These are phyloP conservation scores for Coenonympha arcania DNA, from an alignment of 2,888 invertebrate genomes.

Conservation along the genomic window DNA sequence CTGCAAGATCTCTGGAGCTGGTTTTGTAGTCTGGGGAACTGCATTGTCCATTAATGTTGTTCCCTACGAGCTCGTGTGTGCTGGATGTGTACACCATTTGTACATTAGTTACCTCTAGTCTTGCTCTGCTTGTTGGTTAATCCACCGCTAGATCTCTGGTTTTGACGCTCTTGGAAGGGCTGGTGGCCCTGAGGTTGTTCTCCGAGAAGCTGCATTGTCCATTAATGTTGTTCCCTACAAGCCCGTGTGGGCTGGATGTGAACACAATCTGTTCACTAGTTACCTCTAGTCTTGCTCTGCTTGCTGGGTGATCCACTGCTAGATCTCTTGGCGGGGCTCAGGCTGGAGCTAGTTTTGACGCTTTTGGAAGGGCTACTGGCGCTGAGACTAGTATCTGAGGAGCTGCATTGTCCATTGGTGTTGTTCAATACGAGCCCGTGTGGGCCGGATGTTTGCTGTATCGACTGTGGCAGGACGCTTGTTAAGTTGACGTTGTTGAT, in stretches of 20 bases:
- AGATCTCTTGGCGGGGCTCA: slow-evolving; percentile 87
- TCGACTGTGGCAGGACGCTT: slow-evolving; percentile 46
- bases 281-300: slow-evolving; percentile 85
- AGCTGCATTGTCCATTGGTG: slow-evolving; percentile 66
- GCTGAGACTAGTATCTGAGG: slow-evolving; percentile 74
- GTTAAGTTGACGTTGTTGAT: slow-evolving; percentile 64
- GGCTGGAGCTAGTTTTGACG: slow-evolving; percentile 87
- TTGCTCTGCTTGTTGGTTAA: slow-evolving; percentile 86
- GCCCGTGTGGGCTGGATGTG: slow-evolving; percentile 39
- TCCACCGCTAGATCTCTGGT: slow-evolving; percentile 86
- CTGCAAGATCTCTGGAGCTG: slow-evolving; percentile 88
- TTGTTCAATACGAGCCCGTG: slow-evolving; percentile 50
- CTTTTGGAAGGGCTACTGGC: slow-evolving; percentile 89
- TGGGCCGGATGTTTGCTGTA: slow-evolving; percentile 49
- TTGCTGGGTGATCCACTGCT: slow-evolving; percentile 88
- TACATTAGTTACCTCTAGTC: slow-evolving; percentile 82
- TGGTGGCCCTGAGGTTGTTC: slow-evolving; percentile 79
- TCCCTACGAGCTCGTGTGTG: slow-evolving; percentile 46
- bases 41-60: slow-evolving; percentile 68
- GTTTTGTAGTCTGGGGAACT: slow-evolving; percentile 75
- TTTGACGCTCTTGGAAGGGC: slow-evolving; percentile 91
- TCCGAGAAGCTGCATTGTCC: slow-evolving; percentile 70
- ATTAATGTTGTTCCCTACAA: slow-evolving; percentile 53
- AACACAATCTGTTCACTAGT: too few species aligned
- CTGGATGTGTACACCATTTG: too few species aligned